Evolutionary conservation across 2,797 vertebrate species (phyloP).

Genomic region (Ciconia nigra): DNA sequence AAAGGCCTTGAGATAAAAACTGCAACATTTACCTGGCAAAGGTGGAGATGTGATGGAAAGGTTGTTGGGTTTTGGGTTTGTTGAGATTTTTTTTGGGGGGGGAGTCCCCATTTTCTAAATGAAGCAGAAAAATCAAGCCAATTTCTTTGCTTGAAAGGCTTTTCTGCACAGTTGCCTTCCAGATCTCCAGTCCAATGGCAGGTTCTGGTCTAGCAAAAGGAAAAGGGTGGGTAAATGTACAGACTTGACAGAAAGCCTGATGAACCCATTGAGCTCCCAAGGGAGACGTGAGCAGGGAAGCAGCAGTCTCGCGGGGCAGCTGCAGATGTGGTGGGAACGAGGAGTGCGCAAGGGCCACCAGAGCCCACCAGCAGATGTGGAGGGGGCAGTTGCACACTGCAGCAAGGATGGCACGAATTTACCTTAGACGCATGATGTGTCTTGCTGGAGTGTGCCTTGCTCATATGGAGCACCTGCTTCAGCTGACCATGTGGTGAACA

Average conservation of each 20-base stretch:
- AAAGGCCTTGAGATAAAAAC: not conserved
- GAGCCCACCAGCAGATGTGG: not conserved
- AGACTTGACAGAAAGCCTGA: not conserved
- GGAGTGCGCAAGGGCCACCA: no score
- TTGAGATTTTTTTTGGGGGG: not conserved
- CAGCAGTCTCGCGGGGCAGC: accelerated
- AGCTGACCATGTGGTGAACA: accelerated
- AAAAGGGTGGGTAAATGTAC: not conserved
- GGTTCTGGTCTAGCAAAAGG: not conserved
- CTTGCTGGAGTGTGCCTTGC: not conserved
- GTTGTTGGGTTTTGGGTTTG: not conserved
- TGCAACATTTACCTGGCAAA: not conserved
- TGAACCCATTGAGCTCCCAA: not conserved
- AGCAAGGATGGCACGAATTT: no score
- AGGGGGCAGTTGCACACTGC: not conserved
- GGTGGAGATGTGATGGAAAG: not conserved
- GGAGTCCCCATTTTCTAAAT: not conserved
- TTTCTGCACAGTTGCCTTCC: not conserved
- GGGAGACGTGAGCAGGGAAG: not conserved
- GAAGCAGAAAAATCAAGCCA: not conserved
- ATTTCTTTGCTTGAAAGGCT: not conserved
- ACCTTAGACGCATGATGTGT: accelerated
- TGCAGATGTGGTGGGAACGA: not conserved
- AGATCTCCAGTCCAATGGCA: not conserved
- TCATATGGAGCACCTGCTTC: not conserved